A percentile compares a stretch with the other conserved stretches of the same genome.
Evolutionary conservation across 2,113 vertebrate species (phyloP).

Genomic region (Phainopepla nitens): DNA sequence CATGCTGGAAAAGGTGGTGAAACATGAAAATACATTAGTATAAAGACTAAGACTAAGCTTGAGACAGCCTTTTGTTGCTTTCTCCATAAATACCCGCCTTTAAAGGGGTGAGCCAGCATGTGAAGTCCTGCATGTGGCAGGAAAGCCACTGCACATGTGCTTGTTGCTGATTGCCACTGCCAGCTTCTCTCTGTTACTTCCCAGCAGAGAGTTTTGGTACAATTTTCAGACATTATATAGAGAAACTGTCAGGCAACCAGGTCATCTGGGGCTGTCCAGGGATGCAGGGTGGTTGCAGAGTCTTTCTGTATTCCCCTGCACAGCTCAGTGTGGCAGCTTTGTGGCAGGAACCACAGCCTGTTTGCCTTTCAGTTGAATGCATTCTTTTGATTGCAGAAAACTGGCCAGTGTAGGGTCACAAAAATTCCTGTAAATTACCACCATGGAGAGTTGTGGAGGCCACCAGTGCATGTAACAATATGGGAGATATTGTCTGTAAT

Average conservation of each 20-base stretch:
- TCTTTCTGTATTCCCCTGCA: background rate
- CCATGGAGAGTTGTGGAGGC: background rate
- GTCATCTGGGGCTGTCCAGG: background rate
- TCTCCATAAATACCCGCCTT: background rate
- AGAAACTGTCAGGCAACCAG: background rate
- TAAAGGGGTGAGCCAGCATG: background rate
- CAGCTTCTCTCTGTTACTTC: background rate
- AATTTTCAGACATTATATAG: background rate
- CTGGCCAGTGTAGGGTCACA: background rate
- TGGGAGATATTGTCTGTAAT: background rate
- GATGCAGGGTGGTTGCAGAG: background rate
- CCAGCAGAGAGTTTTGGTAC: background rate
- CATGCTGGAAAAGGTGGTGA: background rate
- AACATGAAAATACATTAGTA: background rate
- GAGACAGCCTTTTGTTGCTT: background rate
- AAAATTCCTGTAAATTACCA: background rate
- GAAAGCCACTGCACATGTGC: rapidly evolving
- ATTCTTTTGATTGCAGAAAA: background rate
- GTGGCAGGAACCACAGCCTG: background rate
- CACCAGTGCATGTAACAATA: rapidly evolving
- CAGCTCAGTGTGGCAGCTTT: background rate
- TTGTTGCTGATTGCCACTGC: background rate
- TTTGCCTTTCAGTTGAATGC: background rate
- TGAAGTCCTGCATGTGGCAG: background rate
- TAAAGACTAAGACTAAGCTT: background rate